These are phyloP conservation scores for Cyprinodon diabolis DNA, from an alignment of 2,797 vertebrate species.

Conservation along the genomic window DNA sequence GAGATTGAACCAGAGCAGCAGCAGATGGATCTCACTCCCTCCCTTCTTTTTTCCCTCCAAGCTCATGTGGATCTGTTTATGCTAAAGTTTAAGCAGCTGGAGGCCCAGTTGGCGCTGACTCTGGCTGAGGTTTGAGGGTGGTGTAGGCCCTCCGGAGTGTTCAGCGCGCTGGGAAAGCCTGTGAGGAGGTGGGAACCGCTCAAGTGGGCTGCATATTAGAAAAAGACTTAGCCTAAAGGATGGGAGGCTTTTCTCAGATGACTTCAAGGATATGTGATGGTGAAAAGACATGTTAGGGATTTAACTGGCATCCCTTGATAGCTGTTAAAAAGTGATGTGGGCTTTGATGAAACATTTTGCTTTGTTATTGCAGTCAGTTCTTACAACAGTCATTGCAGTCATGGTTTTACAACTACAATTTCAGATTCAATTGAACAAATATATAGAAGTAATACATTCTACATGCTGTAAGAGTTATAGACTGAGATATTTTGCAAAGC, in stretches of 20 bases:
- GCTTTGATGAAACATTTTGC: slow-evolving; percentile 5
- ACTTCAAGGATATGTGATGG: slow-evolving; percentile 37
- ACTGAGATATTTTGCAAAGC: no score
- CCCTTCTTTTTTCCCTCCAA: slow-evolving; percentile 4
- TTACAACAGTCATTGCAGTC: background rate
- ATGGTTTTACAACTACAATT: background rate
- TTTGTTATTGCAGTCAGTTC: background rate
- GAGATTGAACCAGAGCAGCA: slow-evolving; percentile 33
- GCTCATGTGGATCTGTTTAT: slow-evolving; percentile 63
- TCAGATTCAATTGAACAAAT: background rate
- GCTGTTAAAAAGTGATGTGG: slow-evolving; percentile 39
- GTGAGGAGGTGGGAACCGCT: slow-evolving; percentile 65
- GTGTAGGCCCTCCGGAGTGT: slow-evolving; percentile 49
- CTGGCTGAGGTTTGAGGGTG: slow-evolving; percentile 45
- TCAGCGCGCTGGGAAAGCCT: slow-evolving; percentile 56
- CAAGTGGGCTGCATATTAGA: slow-evolving; percentile 53
- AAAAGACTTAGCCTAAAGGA: slow-evolving; percentile 56
- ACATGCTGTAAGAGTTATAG: no score
- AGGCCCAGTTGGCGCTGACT: slow-evolving; percentile 61
- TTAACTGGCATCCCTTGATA: slow-evolving; percentile 45
- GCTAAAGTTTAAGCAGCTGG: slow-evolving; percentile 67
- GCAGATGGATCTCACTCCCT: slow-evolving; percentile 42
- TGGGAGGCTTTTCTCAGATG: slow-evolving; percentile 55
- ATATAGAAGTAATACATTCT: no score
- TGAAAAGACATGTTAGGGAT: slow-evolving; percentile 40